A percentile compares a stretch with the other conserved stretches of the same genome.
Conservation (phyloP, 2,113 vertebrate species). For the Meriones unguiculatus region DNA sequence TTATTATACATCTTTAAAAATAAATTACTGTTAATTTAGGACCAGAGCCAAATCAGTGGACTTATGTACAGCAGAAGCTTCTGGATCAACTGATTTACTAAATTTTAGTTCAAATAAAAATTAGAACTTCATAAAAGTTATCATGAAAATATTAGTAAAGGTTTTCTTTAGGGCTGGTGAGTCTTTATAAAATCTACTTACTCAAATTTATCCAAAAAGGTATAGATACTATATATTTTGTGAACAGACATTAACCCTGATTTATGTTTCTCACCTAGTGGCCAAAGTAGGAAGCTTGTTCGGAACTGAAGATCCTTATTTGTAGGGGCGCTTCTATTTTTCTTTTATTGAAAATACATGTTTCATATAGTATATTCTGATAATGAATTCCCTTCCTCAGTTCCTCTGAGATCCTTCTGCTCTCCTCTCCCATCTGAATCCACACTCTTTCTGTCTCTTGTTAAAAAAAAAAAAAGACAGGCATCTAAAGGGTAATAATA, state of each 20-base stretch:
- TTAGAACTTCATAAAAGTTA: slow-evolving; percentile 50
- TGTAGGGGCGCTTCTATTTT: background rate
- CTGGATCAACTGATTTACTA: slow-evolving; percentile 42
- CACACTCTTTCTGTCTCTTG: background rate
- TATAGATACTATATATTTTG: background rate
- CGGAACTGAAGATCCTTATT: background rate
- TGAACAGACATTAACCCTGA: background rate
- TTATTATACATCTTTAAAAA: background rate
- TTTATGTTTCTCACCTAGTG: slow-evolving; percentile 65
- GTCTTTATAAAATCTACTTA: background rate
- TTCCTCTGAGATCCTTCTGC: background rate
- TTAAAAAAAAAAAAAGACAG: background rate
- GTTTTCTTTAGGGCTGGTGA: background rate
- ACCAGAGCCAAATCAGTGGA: slow-evolving; percentile 63
- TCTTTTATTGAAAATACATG: background rate
- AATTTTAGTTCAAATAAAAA: slow-evolving; percentile 60
- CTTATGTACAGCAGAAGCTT: slow-evolving; percentile 37
- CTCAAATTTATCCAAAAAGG: background rate
- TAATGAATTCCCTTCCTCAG: background rate
- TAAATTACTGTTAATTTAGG: slow-evolving; percentile 13
- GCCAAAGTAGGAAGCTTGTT: background rate
- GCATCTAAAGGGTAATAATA: background rate
- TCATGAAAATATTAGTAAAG: slow-evolving; percentile 43
- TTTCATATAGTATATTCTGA: background rate
- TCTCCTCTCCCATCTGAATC: background rate